Evolutionary conservation across 2,797 vertebrate species (phyloP), one percentile per base, ranked within the genome.

Genomic region (Pipistrellus pygmaeus): DNA sequence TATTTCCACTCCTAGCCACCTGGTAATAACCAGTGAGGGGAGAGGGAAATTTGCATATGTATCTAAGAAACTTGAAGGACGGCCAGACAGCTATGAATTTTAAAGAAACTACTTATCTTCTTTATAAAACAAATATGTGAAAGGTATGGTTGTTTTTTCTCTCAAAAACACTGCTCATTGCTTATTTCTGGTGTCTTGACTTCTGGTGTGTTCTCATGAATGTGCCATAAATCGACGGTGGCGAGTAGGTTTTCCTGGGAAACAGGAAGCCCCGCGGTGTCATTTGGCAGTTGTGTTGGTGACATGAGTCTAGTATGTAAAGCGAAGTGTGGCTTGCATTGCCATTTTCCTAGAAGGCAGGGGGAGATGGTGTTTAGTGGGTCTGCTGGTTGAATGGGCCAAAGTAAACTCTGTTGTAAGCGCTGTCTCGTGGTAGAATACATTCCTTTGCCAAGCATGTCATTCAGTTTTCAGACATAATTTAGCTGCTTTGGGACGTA

Each of bases 391-490:
- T 3, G 6, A 93, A 62, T 7, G 80, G 84, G 97, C 91, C 96
- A 98, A 96, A 95, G 53, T 84, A 97, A 96, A 91, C 75, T 94
- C 81, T 80, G 85, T n/a, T 75, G 89, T 69, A 87, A 85, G 85
- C 55, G 13, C 23, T 12, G 87, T 91, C 89, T 53, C 81, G 21
- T 8, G 41, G 83, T 51, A 76, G 71, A 96, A 84, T 38, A 97
- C 90, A 57, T 76, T 55, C 48, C 12, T 5, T 83, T 85, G 85
- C 88, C 91, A 96, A 96, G 62, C 62, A 71, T 76, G 75, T 97
- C 93, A 93, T 97, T 97, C 27, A 32, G 68, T 96, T 97, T 97
- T 97, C 92, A 97, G 85, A 97, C 95, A 77, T 89, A 97, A 96
- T 96, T 96, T 95, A 89, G 60, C 88, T 68, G 0, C 6, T 92